Conservation (phyloP, 1,140 invertebrate species). For the Meloidogyne floridensis region DNA sequence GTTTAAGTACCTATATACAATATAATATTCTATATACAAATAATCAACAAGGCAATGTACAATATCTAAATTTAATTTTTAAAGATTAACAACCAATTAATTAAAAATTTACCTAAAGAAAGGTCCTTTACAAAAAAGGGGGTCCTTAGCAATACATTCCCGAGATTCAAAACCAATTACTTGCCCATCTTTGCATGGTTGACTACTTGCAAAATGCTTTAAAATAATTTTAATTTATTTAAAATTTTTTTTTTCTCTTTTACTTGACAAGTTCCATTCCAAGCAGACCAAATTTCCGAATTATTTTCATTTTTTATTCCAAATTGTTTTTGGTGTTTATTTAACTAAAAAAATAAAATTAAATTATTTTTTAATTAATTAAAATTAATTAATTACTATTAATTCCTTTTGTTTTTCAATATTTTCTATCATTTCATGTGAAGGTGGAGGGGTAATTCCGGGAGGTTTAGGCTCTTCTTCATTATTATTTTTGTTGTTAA, state of each 20-base stretch:
- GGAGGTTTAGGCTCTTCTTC: background rate
- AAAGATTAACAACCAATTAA: too few relatives aligned
- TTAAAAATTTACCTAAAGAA: constrained; percentile 59
- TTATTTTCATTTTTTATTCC: background rate
- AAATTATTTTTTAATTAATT: background rate
- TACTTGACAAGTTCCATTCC: constrained; percentile 58
- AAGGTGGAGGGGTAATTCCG: background rate
- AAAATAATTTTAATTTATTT: constrained; percentile 8
- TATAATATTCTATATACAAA: background rate
- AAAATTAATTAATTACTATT: too few relatives aligned
- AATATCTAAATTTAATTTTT: constrained; percentile 27
- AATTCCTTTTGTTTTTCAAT: background rate
- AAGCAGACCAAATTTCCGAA: constrained; percentile 59
- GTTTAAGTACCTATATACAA: too few relatives aligned
- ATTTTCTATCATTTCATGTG: background rate
- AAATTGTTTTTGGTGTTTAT: constrained; percentile 1
- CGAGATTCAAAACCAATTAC: constrained; percentile 64
- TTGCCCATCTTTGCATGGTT: constrained; percentile 60
- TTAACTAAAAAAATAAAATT: background rate
- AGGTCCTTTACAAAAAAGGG: constrained; percentile 58
- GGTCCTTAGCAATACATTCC: constrained; percentile 64
- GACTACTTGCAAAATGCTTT: constrained; percentile 64
- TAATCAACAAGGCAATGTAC: constrained; percentile 37
- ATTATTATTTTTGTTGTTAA: background rate
- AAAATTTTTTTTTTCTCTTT: constrained; percentile 30